These are phyloP conservation scores for Hycleus cichorii DNA, from an alignment of 1,140 invertebrate species.

Conservation along the genomic window DNA sequence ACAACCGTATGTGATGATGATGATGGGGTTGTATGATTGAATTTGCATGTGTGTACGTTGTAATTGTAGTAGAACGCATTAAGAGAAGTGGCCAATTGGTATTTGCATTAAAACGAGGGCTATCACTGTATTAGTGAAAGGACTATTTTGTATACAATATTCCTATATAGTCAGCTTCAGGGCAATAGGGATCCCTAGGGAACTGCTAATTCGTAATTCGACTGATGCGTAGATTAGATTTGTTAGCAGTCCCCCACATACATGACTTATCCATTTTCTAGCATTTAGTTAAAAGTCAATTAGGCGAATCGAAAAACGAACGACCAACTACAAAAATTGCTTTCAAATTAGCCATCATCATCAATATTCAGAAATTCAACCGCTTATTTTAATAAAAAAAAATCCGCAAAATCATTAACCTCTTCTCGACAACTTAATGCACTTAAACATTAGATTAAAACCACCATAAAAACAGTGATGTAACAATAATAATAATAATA, in stretches of 20 bases:
- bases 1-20: slow-evolving; percentile 1
- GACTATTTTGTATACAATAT: background rate
- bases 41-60: slow-evolving; percentile 20
- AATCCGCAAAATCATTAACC: no score
- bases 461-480: no score
- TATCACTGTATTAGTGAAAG: background rate
- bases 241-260: slow-evolving; percentile 28
- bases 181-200: slow-evolving; percentile 21
- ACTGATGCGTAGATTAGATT: slow-evolving; percentile 38
- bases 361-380: no score
- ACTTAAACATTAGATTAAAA: no score
- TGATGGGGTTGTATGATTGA: slow-evolving; percentile 27
- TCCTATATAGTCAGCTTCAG: background rate
- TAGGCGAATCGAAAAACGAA: slow-evolving; percentile 24
- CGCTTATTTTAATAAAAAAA: no score
- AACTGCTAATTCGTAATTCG: slow-evolving; percentile 37
- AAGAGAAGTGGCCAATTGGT: slow-evolving; percentile 35
- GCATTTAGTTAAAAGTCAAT: slow-evolving; percentile 40
- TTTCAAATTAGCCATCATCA: slow-evolving; percentile 7
- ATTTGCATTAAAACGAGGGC: slow-evolving; percentile 31
- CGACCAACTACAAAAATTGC: slow-evolving; percentile 10
- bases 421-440: no score
- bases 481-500: no score
- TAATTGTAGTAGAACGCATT: slow-evolving; percentile 20
- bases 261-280: slow-evolving; percentile 40